phyloP scores from a whole-genome alignment of 2,113 vertebrate genomes.

The Toxotes jaculatrix region DNA sequence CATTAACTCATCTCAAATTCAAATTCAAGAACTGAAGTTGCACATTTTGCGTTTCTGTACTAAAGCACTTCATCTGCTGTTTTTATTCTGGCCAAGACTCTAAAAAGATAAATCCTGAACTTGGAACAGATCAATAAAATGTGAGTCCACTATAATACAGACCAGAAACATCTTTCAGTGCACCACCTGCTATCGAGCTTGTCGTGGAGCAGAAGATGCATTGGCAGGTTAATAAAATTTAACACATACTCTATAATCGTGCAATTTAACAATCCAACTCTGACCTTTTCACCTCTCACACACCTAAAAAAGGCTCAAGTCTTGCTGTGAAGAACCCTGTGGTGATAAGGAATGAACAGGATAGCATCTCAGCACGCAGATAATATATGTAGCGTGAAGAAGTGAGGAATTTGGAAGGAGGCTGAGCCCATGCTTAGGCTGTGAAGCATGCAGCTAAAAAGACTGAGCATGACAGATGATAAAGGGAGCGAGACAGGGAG shows the following conservation, averaged over 20 bases:
- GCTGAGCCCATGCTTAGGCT: slow-evolving; percentile 8
- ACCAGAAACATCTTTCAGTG: neutral
- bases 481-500: neutral
- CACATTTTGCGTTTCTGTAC: neutral
- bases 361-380: slow-evolving; percentile 36
- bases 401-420: slow-evolving; percentile 58
- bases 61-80: neutral
- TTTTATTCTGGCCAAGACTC: neutral
- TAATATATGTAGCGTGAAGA: slow-evolving; percentile 58
- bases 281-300: neutral
- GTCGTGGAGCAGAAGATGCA: neutral
- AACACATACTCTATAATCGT: neutral
- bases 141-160: neutral
- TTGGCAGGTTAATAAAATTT: neutral
- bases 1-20: neutral
- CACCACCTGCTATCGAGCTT: slow-evolving; percentile 6
- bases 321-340: neutral
- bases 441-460: slow-evolving; percentile 42
- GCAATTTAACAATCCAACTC: neutral
- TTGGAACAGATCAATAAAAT: neutral
- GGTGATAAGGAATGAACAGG: slow-evolving; percentile 30
- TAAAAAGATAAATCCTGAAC: neutral
- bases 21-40: neutral
- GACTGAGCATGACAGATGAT: slow-evolving; percentile 28
- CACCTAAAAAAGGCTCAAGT: neutral